phyloP scores from a whole-genome alignment of 2,113 vertebrate species.

The Dinomys branickii region DNA sequence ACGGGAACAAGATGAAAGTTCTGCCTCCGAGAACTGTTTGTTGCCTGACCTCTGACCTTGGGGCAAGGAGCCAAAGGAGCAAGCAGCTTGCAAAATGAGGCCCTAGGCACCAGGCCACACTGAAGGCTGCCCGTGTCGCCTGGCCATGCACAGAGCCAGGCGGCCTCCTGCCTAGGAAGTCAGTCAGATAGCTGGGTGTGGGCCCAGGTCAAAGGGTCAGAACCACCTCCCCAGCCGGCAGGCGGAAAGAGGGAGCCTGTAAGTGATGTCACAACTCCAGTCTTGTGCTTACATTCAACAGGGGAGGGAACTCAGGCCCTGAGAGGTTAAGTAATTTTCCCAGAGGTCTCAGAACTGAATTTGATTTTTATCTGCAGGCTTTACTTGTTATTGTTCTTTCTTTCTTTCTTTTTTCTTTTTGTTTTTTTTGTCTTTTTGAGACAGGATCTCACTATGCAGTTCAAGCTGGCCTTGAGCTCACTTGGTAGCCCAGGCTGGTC shows the following conservation, averaged over 20 bases:
- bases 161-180: not conserved
- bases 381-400: not conserved
- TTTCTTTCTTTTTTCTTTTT: not conserved
- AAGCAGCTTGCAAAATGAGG: not conserved
- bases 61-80: not conserved
- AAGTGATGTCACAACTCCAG: too few species aligned
- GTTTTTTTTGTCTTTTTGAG: too few species aligned
- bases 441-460: too few species aligned
- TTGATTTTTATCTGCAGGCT: not conserved
- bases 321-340: not conserved
- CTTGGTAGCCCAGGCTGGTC: too few species aligned
- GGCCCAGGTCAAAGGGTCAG: not conserved
- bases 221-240: rapidly evolving
- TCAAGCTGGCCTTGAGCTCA: too few species aligned
- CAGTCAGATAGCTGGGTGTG: not conserved
- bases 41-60: not conserved
- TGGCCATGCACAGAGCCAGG: too few species aligned
- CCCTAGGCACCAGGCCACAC: not conserved
- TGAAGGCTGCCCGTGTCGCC: not conserved
- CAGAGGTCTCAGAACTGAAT: not conserved
- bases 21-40: not conserved
- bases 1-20: not conserved
- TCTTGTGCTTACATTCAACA: not conserved
- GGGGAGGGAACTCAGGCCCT: not conserved
- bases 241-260: not conserved